Percentiles rank a stretch among this genome's conserved stretches.
phyloP scores from a whole-genome alignment of 2,113 vertebrate species.

The Paracanthobrama guichenoti region DNA sequence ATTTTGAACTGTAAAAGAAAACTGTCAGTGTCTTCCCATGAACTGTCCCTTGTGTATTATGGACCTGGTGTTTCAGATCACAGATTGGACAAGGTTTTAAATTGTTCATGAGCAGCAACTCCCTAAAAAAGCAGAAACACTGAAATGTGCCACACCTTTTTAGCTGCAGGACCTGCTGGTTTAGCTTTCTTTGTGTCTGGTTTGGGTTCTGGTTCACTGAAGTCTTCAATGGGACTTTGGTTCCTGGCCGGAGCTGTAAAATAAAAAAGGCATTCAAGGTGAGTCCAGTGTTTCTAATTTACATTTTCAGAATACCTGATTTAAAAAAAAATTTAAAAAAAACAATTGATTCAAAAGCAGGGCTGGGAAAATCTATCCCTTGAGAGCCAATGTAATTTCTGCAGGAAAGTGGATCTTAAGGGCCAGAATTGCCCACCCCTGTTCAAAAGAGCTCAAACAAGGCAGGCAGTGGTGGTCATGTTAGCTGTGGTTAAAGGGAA shows the following conservation, averaged over 20 bases:
- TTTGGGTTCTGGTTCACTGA: slow-evolving; percentile 77
- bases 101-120: not conserved
- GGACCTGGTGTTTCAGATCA: not conserved
- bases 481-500: not conserved
- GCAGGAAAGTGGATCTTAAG: too few species aligned
- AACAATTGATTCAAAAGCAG: too few species aligned
- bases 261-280: not conserved
- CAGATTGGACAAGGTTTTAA: not conserved
- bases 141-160: slow-evolving; percentile 80
- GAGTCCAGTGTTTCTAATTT: not conserved
- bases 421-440: too few species aligned
- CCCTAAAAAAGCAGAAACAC: not conserved
- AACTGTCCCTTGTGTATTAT: not conserved
- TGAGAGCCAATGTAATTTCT: too few species aligned
- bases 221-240: slow-evolving; percentile 76
- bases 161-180: slow-evolving; percentile 75
- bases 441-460: not conserved
- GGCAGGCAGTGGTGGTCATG: not conserved
- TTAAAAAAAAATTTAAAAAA: too few species aligned
- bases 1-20: not conserved
- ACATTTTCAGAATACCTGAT: too few species aligned
- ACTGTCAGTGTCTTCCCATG: not conserved
- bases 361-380: too few species aligned
- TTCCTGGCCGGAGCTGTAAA: slow-evolving; percentile 61
- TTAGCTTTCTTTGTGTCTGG: slow-evolving; percentile 86